Percentiles rank a stretch among this genome's conserved stretches.
phyloP scores from a whole-genome alignment of 2,888 invertebrate genomes.

The Mactromeris polynyma region DNA sequence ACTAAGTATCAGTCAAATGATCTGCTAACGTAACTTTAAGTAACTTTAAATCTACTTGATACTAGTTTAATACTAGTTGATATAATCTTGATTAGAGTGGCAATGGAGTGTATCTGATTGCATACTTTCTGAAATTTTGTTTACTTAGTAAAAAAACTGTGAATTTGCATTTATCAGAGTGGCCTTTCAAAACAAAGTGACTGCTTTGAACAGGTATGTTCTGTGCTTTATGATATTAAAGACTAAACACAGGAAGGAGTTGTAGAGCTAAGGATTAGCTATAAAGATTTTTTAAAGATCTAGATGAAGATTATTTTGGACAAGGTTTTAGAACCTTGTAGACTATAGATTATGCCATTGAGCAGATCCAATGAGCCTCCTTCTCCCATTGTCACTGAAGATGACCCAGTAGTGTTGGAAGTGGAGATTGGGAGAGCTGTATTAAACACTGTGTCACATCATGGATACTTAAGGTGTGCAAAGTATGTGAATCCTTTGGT shows the following conservation, averaged over 20 bases:
- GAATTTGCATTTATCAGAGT: neutral
- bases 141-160: neutral
- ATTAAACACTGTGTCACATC: slow-evolving; percentile 64
- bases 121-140: neutral
- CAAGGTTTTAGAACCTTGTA: neutral
- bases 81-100: neutral
- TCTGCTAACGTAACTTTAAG: neutral
- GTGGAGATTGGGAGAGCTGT: slow-evolving; percentile 58
- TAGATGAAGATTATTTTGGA: neutral
- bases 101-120: neutral
- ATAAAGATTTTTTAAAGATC: neutral
- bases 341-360: slow-evolving; percentile 27
- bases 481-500: slow-evolving; percentile 60
- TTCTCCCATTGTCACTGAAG: neutral
- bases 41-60: neutral
- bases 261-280: neutral
- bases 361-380: neutral
- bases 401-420: slow-evolving; percentile 31
- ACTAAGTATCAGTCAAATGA: neutral
- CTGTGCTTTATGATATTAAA: neutral
- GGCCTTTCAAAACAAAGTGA: neutral
- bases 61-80: neutral
- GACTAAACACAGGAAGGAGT: neutral
- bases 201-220: neutral
- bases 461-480: slow-evolving; percentile 62